Evolutionary conservation across 1,140 invertebrate genomes (phyloP).

Genomic region (Lepidurus arcticus): DNA sequence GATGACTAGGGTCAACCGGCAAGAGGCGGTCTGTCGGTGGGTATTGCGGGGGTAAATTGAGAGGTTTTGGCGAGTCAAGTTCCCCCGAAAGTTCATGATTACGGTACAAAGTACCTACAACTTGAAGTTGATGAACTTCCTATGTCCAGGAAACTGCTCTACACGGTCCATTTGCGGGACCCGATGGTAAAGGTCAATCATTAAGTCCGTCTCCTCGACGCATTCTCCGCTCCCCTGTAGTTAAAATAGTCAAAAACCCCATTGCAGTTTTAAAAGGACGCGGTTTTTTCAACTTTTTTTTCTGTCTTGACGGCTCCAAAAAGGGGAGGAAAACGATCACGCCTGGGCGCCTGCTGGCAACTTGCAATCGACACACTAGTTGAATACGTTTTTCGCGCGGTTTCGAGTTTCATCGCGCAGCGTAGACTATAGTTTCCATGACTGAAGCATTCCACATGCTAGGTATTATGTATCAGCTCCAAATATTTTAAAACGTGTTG

Average conservation of each 20-base stretch:
- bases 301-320: too few relatives aligned
- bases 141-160: too few relatives aligned
- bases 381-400: neutral
- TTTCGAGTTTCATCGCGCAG: neutral
- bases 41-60: neutral
- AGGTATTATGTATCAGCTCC: neutral
- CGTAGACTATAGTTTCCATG: neutral
- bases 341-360: neutral
- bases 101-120: neutral
- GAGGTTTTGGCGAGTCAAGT: neutral
- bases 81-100: neutral
- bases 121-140: too few relatives aligned
- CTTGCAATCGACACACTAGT: neutral
- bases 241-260: too few relatives aligned
- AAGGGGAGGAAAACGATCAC: neutral
- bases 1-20: neutral
- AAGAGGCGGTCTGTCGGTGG: neutral
- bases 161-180: too few relatives aligned
- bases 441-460: constrained; percentile 19
- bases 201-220: too few relatives aligned
- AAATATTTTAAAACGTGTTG: neutral
- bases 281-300: too few relatives aligned
- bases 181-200: too few relatives aligned
- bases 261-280: too few relatives aligned
- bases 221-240: too few relatives aligned